phyloP scores from a whole-genome alignment of 2,797 vertebrate species.

The Adelosebastes latens region DNA sequence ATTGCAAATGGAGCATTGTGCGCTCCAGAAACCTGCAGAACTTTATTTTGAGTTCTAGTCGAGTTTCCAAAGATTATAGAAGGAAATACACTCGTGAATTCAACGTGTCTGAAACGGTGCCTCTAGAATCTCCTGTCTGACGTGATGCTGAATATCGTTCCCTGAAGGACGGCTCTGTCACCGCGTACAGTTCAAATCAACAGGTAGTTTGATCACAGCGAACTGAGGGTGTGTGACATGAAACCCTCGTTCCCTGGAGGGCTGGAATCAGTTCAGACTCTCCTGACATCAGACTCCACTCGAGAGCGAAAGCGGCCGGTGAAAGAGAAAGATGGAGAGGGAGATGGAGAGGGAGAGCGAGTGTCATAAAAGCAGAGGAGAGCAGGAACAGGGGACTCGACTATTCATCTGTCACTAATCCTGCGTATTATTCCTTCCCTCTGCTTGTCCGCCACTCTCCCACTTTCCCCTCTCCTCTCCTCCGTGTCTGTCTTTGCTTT shows the following conservation, averaged over 20 bases:
- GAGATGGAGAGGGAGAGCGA: slow-evolving; percentile 1
- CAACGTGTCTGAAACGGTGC: not conserved
- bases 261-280: slow-evolving; percentile 1
- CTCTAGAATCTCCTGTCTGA: not conserved
- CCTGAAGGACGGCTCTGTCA: not conserved
- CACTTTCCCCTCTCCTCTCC: not conserved
- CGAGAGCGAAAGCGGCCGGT: not conserved
- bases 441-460: slow-evolving; percentile 14
- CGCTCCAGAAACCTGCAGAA: not conserved
- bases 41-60: not conserved
- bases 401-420: slow-evolving; percentile 63
- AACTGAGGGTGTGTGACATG: not conserved
- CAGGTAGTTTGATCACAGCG: not conserved
- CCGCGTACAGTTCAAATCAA: not conserved
- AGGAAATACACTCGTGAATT: not conserved
- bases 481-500: slow-evolving; percentile 2
- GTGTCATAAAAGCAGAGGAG: slow-evolving; percentile 30
- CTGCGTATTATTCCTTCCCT: slow-evolving; percentile 34
- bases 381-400: slow-evolving; percentile 18
- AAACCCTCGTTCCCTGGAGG: not conserved
- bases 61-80: not conserved
- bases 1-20: not conserved
- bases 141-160: not conserved
- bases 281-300: slow-evolving; percentile 2
- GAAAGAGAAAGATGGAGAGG: slow-evolving; percentile 3